phyloP scores from a whole-genome alignment of 2,797 vertebrate genomes.

The Novumbra hubbsi region DNA sequence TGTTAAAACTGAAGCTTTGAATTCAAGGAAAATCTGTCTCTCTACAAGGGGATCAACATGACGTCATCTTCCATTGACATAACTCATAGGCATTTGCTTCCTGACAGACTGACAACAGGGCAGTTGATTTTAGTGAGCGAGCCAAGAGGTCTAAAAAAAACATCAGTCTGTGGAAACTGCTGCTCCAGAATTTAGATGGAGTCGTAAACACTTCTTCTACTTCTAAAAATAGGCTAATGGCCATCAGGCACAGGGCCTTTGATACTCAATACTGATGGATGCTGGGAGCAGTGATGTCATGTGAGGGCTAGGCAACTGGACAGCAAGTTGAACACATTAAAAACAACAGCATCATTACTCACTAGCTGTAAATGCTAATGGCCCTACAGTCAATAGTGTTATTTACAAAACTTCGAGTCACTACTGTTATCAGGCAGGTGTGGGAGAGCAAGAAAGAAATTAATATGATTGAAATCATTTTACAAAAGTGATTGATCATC shows the following conservation, averaged over 20 bases:
- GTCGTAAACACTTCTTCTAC: not conserved
- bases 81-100: not conserved
- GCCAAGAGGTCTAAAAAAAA: not conserved
- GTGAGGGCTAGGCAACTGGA: not conserved
- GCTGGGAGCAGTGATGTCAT: not conserved
- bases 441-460: not conserved
- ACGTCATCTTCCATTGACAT: not conserved
- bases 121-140: not conserved
- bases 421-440: not conserved
- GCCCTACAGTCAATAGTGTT: too few relatives aligned
- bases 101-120: not conserved
- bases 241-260: not conserved
- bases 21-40: not conserved
- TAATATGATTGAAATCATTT: not conserved
- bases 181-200: not conserved
- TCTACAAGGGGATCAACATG: not conserved
- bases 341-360: not conserved
- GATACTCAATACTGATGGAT: slow-evolving; percentile 3
- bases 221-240: not conserved
- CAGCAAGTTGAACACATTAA: not conserved
- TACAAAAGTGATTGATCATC: too few relatives aligned
- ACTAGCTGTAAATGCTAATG: too few relatives aligned
- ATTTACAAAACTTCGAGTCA: not conserved
- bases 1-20: not conserved
- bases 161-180: not conserved